phyloP scores from a whole-genome alignment of 2,797 vertebrate genomes.

The Hoplostethus atlanticus region DNA sequence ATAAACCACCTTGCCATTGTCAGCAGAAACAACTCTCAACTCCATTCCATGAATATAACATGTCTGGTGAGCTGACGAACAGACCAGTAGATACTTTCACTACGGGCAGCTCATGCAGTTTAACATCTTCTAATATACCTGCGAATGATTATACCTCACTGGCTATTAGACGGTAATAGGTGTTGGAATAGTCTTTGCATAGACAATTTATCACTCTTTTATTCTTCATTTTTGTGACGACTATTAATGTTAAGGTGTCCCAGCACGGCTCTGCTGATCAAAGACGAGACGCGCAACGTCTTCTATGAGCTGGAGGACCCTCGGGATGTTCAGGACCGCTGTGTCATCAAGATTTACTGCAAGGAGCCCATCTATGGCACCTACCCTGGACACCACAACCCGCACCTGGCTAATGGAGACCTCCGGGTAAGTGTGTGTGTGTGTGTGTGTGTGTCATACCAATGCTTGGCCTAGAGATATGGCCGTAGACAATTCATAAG shows the following conservation, averaged over 20 bases:
- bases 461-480: no score
- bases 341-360: slow-evolving; percentile 98
- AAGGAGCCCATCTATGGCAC: slow-evolving; percentile 95
- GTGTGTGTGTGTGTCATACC: not conserved
- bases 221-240: slow-evolving; percentile 9
- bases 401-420: slow-evolving; percentile 95
- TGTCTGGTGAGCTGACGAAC: slow-evolving; percentile 30
- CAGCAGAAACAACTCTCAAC: not conserved
- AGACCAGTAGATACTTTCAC: slow-evolving; percentile 42
- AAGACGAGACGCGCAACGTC: slow-evolving; percentile 96
- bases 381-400: slow-evolving; percentile 88
- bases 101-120: not conserved
- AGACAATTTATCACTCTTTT: slow-evolving; percentile 28
- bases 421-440: slow-evolving; percentile 86
- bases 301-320: slow-evolving; percentile 99
- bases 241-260: slow-evolving; percentile 83
- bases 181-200: slow-evolving; percentile 32
- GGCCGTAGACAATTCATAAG: not conserved
- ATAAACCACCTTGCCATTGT: not conserved
- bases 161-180: slow-evolving; percentile 22
- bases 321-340: slow-evolving; percentile 96
- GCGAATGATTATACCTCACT: slow-evolving; percentile 9
- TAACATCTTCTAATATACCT: slow-evolving; percentile 18
- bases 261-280: slow-evolving; percentile 97
- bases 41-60: slow-evolving; percentile 21